A percentile compares a stretch with the other conserved stretches of the same genome.
These are phyloP conservation scores for Spea bombifrons DNA, from an alignment of 2,113 vertebrate genomes.

Conservation along the genomic window DNA sequence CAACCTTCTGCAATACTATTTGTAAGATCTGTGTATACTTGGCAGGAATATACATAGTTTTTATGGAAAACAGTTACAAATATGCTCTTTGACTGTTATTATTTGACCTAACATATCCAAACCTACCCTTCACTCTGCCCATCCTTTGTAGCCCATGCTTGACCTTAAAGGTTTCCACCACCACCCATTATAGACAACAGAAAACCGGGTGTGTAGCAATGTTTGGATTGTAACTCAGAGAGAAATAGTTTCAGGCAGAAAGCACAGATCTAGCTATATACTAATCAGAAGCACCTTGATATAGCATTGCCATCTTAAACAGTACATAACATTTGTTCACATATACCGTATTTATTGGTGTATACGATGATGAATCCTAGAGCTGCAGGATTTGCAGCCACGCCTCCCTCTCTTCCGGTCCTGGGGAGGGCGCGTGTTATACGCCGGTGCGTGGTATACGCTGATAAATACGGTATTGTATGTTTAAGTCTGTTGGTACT, in stretches of 20 bases:
- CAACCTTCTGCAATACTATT: constrained; percentile 4
- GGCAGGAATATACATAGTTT: constrained; percentile 23
- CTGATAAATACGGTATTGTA: no score
- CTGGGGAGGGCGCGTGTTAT: no score
- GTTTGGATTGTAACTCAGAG: background rate
- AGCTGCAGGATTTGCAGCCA: no score
- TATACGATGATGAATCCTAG: no score
- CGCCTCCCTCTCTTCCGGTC: no score
- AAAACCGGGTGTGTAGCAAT: background rate
- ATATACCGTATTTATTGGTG: no score
- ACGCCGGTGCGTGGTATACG: no score
- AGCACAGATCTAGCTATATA: no score
- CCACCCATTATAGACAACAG: background rate
- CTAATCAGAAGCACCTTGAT: no score
- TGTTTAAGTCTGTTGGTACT: no score
- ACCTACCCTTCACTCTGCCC: constrained; percentile 19
- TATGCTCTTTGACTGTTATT: constrained; percentile 3
- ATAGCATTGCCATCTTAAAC: no score
- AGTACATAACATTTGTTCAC: no score
- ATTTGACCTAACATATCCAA: constrained; percentile 9
- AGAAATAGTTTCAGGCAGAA: background rate
- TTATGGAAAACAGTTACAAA: background rate
- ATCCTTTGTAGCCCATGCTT: background rate
- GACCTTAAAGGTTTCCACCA: constrained; percentile 2
- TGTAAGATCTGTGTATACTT: constrained; percentile 28